A percentile compares a stretch with the other conserved stretches of the same genome.
Evolutionary conservation across 2,797 vertebrate genomes (phyloP).

Genomic region (Luscinia megarhynchos): DNA sequence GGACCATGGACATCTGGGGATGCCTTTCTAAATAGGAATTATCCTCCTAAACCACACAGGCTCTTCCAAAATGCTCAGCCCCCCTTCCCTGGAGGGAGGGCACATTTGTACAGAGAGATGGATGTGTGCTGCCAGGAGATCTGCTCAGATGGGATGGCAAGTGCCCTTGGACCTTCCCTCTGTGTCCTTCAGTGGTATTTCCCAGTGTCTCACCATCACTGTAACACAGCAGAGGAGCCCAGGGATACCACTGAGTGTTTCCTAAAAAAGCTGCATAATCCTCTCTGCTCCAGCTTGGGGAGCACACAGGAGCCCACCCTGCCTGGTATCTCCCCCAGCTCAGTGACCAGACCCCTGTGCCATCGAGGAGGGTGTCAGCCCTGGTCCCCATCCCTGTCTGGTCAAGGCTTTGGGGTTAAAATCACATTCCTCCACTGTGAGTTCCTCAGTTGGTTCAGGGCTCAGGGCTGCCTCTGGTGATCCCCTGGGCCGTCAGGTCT

Average conservation of each 20-base stretch:
- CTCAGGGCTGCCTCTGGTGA: not conserved
- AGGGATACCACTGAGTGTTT: not conserved
- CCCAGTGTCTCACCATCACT: not conserved
- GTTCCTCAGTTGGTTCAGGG: not conserved
- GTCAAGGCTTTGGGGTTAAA: not conserved
- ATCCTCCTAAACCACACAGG: not conserved
- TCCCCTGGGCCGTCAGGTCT: not conserved
- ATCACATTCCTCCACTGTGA: fast-evolving
- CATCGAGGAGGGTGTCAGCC: not conserved
- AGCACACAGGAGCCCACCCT: not conserved
- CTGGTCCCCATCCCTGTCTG: not conserved
- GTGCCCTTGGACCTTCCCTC: not conserved
- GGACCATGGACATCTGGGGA: not conserved
- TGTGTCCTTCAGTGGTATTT: not conserved
- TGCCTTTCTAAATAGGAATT: not conserved
- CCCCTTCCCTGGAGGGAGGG: too few relatives aligned
- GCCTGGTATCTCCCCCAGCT: not conserved
- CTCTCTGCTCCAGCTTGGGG: not conserved
- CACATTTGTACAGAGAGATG: not conserved
- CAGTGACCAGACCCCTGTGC: not conserved
- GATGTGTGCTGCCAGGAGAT: not conserved
- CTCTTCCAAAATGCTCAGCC: not conserved
- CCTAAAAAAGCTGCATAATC: not conserved
- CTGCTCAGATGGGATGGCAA: not conserved
- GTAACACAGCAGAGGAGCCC: not conserved